Evolutionary conservation across 2,797 vertebrate genomes (phyloP), one percentile per base, ranked within the genome.

Genomic region (Enteromius radiatus): DNA sequence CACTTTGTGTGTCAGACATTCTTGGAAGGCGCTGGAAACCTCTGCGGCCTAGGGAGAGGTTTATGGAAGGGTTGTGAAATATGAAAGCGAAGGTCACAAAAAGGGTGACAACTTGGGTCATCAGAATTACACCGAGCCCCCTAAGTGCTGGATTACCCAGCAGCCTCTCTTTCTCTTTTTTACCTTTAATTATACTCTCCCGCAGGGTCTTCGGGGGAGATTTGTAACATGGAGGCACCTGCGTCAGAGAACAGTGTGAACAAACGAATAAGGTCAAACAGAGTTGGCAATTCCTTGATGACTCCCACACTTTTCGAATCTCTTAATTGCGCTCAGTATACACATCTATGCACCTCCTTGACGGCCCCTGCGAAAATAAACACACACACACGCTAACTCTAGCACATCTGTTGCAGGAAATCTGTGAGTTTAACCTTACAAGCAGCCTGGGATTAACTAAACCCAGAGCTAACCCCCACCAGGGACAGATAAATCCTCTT

Each of bases 341-440:
- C 68, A 56, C 68, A 63, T 75, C 38, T 41, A 79, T 12, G 14
- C 23, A 56, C 78, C 65, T 31, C 14, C 49, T 33, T 28, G 7
- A 28, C n/a, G 56, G 61, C 61, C 86, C 70, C 70, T 69, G 52
- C 19, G 41, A 80, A 84, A 73, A 80, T 76, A 84, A 76, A 80
- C 76, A 75, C 69, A 61, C 80, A 84, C 83, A 69, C 78, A 85
- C 59, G 63, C 74, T 71, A 82, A 85, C 86, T 80, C 80, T 64
- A 85, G 80, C 84, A 89, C 85, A 89, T 88, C 84, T 90, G 86
- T 87, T 86, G 86, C 80, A 88, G 89, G 86, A 91, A 89, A 89
- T 90, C 88, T 90, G 83, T 88, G 86, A 88, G 87, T 91, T 90
- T 90, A 91, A 90, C 89, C 89, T 91, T 89, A 90, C 90, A 91